Evolutionary conservation across 2,797 vertebrate genomes (phyloP).

Genomic region (Euphonia xanthogaster): DNA sequence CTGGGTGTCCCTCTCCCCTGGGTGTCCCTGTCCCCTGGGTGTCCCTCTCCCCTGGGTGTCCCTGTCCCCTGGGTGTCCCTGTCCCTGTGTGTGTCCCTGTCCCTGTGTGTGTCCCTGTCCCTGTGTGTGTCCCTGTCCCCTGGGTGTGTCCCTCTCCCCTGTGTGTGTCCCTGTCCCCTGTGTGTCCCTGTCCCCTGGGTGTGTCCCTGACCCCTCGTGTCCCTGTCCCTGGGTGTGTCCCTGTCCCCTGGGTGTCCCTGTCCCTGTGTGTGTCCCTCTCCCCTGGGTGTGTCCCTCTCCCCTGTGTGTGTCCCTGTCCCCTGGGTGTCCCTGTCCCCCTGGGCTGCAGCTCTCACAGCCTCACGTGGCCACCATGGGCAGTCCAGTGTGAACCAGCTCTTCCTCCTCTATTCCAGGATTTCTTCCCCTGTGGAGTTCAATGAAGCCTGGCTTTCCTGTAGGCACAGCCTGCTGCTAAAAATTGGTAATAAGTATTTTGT

Average conservation of each 20-base stretch:
- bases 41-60: no score
- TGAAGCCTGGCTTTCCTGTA: background rate
- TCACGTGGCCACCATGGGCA: background rate
- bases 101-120: no score
- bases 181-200: background rate
- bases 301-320: background rate
- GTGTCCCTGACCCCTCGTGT: background rate
- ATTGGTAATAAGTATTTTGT: background rate
- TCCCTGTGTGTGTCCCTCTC: background rate
- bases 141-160: no score
- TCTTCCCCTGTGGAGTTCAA: background rate
- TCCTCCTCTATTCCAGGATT: background rate
- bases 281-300: background rate
- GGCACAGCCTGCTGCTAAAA: background rate
- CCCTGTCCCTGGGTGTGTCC: no score
- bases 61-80: no score
- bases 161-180: no score
- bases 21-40: no score
- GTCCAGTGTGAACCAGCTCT: background rate
- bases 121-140: background rate
- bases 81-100: background rate
- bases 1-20: no score
- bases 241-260: rapidly evolving
- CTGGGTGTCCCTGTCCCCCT: rapidly evolving
- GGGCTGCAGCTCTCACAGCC: background rate